Conservation (phyloP, 2,888 invertebrate genomes). For the Horisme vitalbata region DNA sequence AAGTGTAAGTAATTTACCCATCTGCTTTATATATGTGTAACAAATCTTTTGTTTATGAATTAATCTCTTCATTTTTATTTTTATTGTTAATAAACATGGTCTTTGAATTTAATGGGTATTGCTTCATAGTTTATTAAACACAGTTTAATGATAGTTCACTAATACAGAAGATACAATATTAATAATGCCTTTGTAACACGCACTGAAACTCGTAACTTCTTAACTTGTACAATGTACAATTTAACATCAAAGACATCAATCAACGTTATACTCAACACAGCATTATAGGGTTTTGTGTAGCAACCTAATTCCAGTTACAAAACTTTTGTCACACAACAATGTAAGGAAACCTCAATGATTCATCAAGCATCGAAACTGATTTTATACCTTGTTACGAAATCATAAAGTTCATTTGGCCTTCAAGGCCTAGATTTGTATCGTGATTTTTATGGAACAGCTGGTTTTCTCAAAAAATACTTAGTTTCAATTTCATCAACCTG, state of each 20-base stretch:
- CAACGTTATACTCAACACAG: conserved; percentile 3
- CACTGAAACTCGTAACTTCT: conserved; percentile 7
- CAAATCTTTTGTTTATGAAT: too few relatives aligned
- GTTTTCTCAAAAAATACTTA: too few relatives aligned
- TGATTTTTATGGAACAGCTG: neutral
- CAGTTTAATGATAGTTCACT: neutral
- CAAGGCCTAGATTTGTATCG: conserved; percentile 5
- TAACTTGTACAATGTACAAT: conserved; percentile 9
- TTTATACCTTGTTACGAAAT: conserved; percentile 18
- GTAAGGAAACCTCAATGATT: conserved; percentile 1
- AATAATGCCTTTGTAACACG: conserved; percentile 9
- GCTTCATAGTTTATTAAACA: neutral
- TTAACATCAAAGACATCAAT: conserved; percentile 22
- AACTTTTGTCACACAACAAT: conserved; percentile 19
- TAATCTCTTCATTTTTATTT: too few relatives aligned
- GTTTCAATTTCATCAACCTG: too few relatives aligned
- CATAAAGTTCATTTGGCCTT: conserved; percentile 18
- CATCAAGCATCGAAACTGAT: conserved; percentile 13
- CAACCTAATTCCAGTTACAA: conserved; percentile 11
- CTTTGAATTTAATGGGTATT: too few relatives aligned
- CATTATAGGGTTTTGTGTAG: conserved; percentile 6
- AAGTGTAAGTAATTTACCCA: too few relatives aligned
- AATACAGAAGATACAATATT: conserved; percentile 4
- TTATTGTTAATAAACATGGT: too few relatives aligned
- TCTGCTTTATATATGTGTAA: too few relatives aligned